phyloP scores from a whole-genome alignment of 1,140 invertebrate genomes.

The Thrips palmi region DNA sequence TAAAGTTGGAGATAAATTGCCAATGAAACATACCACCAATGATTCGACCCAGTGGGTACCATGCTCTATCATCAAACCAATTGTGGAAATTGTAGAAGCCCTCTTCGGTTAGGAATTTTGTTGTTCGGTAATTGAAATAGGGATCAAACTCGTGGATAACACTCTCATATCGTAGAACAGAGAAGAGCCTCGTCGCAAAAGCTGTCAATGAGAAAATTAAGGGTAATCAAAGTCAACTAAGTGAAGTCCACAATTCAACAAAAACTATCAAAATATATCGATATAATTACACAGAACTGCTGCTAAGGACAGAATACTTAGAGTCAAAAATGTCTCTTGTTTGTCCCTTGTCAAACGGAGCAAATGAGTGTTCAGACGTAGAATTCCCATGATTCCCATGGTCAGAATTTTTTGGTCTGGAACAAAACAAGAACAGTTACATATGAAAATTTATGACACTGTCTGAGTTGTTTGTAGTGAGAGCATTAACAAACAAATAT shows the following conservation, averaged over 20 bases:
- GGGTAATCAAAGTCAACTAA: slow-evolving; percentile 10
- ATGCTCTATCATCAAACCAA: slow-evolving; percentile 97
- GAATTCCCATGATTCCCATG: too few species aligned
- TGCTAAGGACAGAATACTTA: slow-evolving; percentile 77
- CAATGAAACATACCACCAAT: slow-evolving; percentile 53
- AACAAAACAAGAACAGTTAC: too few species aligned
- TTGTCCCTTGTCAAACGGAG: slow-evolving; percentile 57
- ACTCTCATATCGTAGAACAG: slow-evolving; percentile 91
- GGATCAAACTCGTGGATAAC: slow-evolving; percentile 99
- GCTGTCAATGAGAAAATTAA: slow-evolving; percentile 41
- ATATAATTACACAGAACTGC: slow-evolving; percentile 76
- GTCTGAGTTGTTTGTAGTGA: too few species aligned
- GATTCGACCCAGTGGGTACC: slow-evolving; percentile 94
- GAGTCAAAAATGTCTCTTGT: slow-evolving; percentile 85
- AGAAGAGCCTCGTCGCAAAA: slow-evolving; percentile 87
- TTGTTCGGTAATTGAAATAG: slow-evolving; percentile 97
- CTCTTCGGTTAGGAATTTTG: slow-evolving; percentile 82
- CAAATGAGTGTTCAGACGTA: too few species aligned
- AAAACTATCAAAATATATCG: slow-evolving; percentile 9
- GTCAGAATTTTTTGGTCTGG: too few species aligned
- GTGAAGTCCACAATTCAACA: background rate
- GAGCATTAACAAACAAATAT: too few species aligned
- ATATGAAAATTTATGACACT: too few species aligned
- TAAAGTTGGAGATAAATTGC: slow-evolving; percentile 1
- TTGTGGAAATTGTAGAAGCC: slow-evolving; percentile 97